These are phyloP conservation scores for Araneus ventricosus DNA, from an alignment of 1,140 invertebrate species.

Conservation along the genomic window DNA sequence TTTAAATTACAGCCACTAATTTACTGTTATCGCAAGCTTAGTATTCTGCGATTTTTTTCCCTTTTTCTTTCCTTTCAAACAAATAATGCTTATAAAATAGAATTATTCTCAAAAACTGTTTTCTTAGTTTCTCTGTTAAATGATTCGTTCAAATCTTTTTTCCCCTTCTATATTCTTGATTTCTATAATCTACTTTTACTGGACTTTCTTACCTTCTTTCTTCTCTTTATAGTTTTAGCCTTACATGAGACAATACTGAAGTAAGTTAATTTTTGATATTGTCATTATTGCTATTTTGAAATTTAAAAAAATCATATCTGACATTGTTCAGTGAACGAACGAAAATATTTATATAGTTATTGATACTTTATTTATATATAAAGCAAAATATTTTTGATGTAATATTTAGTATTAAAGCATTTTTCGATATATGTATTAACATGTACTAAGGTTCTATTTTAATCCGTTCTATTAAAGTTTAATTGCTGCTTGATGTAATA, in stretches of 20 bases:
- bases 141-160: not conserved
- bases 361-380: too few relatives aligned
- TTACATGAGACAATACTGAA: conserved; percentile 98
- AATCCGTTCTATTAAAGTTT: not conserved
- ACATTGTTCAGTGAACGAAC: too few relatives aligned
- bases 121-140: not conserved
- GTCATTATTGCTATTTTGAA: not conserved
- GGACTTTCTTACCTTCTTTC: conserved; percentile 65
- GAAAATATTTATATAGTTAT: too few relatives aligned
- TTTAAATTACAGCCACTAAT: too few relatives aligned
- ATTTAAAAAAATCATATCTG: not conserved
- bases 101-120: not conserved
- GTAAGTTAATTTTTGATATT: conserved; percentile 79
- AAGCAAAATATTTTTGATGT: too few relatives aligned
- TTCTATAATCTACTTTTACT: conserved; percentile 39
- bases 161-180: conserved; percentile 3
- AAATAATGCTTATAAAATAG: too few relatives aligned
- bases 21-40: too few relatives aligned
- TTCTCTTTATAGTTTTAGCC: conserved; percentile 91
- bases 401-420: too few relatives aligned
- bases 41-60: too few relatives aligned
- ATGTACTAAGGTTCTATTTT: too few relatives aligned
- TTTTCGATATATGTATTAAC: too few relatives aligned
- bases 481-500: not conserved
- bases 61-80: too few relatives aligned